Evolutionary conservation across 2,113 vertebrate species (phyloP).

Genomic region (Neofelis nebulosa): DNA sequence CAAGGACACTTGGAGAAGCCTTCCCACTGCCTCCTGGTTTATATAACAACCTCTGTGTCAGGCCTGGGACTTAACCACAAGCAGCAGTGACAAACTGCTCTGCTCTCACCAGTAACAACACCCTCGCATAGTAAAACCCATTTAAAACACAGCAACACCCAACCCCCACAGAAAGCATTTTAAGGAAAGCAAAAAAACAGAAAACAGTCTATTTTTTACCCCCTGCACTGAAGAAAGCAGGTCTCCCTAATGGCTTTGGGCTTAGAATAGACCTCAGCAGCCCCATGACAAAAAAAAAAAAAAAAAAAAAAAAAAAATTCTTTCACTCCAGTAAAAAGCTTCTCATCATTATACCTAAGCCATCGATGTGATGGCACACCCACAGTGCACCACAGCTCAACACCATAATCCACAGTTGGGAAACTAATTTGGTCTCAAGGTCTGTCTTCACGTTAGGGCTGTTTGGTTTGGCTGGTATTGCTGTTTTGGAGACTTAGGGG

Average conservation of each 20-base stretch:
- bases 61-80: neutral
- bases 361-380: neutral
- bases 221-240: neutral
- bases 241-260: neutral
- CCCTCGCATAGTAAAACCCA: neutral
- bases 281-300: neutral
- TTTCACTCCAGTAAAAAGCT: neutral
- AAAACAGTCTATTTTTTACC: neutral
- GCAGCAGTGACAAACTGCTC: neutral
- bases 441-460: neutral
- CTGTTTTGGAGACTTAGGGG: neutral
- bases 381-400: accelerated
- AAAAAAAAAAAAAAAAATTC: neutral
- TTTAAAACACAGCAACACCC: neutral
- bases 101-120: neutral
- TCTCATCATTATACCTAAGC: neutral
- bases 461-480: neutral
- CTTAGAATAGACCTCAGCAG: neutral
- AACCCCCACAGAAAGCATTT: conserved; percentile 15
- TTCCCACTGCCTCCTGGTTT: neutral
- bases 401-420: accelerated
- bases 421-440: no score
- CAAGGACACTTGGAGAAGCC: neutral
- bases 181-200: conserved; percentile 13
- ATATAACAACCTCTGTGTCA: neutral